Evolutionary conservation across 2,888 invertebrate species (phyloP).

Genomic region (Rhingia campestris): DNA sequence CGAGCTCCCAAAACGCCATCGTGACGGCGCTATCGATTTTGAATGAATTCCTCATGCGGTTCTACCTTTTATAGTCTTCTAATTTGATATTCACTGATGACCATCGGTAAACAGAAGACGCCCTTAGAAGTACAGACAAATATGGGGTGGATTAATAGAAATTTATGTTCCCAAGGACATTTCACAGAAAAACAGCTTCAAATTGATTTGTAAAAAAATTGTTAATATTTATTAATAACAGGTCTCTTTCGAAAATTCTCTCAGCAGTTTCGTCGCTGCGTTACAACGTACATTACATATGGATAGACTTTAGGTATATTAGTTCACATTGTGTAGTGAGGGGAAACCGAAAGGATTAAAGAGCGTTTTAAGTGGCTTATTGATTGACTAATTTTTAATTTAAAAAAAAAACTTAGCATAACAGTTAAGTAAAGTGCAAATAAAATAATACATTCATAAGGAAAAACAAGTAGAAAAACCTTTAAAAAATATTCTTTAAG

Average conservation of each 20-base stretch:
- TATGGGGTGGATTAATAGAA: neutral
- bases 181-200: neutral
- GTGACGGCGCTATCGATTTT: constrained; percentile 32
- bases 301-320: neutral
- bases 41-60: neutral
- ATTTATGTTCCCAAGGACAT: constrained; percentile 22
- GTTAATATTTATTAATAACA: constrained; percentile 47
- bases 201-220: constrained; percentile 12
- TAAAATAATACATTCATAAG: constrained; percentile 60
- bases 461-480: constrained; percentile 35
- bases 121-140: constrained; percentile 1
- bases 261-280: constrained; percentile 4
- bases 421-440: constrained; percentile 42
- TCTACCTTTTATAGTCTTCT: constrained; percentile 44
- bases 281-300: constrained; percentile 14
- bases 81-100: constrained; percentile 61
- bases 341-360: neutral
- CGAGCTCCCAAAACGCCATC: constrained; percentile 80
- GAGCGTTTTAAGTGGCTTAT: constrained; percentile 22
- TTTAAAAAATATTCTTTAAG: constrained; percentile 12
- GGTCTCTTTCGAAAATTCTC: constrained; percentile 17
- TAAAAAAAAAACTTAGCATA: constrained; percentile 20
- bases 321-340: constrained; percentile 20
- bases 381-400: constrained; percentile 37
- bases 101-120: constrained; percentile 31